Conservation (phyloP, 2,797 vertebrate species). For the Luscinia megarhynchos region DNA sequence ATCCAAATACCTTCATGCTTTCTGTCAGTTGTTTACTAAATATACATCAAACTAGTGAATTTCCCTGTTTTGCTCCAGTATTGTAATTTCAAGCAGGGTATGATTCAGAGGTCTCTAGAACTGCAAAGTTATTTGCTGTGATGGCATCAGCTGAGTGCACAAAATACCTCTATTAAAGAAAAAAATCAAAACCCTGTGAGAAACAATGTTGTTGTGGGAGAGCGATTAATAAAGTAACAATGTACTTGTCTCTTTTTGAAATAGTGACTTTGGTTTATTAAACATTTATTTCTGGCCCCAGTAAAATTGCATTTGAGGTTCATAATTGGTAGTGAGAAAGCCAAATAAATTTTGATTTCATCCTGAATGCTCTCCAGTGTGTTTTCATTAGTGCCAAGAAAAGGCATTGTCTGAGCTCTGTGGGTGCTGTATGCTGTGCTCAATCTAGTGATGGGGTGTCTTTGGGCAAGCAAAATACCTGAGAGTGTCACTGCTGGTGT, state of each 20-base stretch:
- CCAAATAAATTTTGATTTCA: conserved; percentile 45
- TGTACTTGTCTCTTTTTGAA: conserved; percentile 33
- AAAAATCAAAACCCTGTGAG: not conserved
- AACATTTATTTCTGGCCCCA: conserved; percentile 18
- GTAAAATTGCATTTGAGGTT: not conserved
- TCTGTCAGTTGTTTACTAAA: not conserved
- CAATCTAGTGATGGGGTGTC: fast-evolving
- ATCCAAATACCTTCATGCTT: not conserved
- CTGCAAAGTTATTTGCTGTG: not conserved
- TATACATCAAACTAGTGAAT: not conserved
- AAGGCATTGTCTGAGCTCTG: not conserved
- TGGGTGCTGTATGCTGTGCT: not conserved
- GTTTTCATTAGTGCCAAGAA: not conserved
- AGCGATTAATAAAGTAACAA: conserved; percentile 6
- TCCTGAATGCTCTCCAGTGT: not conserved
- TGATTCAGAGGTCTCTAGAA: not conserved
- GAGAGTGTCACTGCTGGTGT: not conserved
- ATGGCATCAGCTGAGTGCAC: not conserved
- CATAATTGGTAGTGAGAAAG: conserved; percentile 55
- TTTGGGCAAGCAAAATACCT: not conserved
- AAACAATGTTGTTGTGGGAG: not conserved
- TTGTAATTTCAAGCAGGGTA: not conserved
- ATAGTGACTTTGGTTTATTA: conserved; percentile 9
- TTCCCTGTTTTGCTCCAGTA: not conserved
- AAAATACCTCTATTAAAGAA: not conserved